These are phyloP conservation scores for Macaria notata DNA, from an alignment of 2,888 invertebrate species.

Conservation along the genomic window DNA sequence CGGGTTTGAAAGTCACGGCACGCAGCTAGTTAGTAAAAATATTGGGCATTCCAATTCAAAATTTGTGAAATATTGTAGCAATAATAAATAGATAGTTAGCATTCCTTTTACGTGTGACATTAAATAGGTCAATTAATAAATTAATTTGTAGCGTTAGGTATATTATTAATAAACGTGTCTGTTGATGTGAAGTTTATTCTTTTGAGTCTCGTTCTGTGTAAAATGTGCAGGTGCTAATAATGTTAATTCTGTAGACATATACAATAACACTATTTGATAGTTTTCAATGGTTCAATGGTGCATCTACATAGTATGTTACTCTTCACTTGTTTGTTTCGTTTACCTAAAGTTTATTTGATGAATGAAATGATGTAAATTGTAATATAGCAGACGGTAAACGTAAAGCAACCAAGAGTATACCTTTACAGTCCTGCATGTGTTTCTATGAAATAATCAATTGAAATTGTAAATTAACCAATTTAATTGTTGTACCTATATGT, in stretches of 20 bases:
- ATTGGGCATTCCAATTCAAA: constrained; percentile 38
- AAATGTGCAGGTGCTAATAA: constrained; percentile 56
- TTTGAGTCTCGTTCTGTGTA: constrained; percentile 35
- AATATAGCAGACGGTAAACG: too few relatives aligned
- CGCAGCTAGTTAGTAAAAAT: too few relatives aligned
- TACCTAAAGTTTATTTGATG: background rate
- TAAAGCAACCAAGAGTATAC: too few relatives aligned
- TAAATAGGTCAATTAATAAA: constrained; percentile 49
- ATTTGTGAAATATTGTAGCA: constrained; percentile 39
- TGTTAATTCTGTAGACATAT: constrained; percentile 35
- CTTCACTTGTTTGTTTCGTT: background rate
- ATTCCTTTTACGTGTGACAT: constrained; percentile 39
- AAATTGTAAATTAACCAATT: constrained; percentile 7
- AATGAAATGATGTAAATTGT: too few relatives aligned
- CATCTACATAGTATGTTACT: background rate
- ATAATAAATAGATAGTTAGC: constrained; percentile 45
- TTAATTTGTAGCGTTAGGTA: constrained; percentile 29
- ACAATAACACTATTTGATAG: constrained; percentile 8
- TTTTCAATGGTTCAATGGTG: constrained; percentile 15
- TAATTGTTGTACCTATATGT: constrained; percentile 6
- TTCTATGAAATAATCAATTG: background rate
- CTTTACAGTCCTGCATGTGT: too few relatives aligned
- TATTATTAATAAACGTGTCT: constrained; percentile 15
- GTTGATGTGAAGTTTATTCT: constrained; percentile 16
- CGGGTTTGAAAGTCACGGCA: too few relatives aligned